Base-by-base conservation (phyloP, 2,797 vertebrate species). In the Peromyscus melanophrys region DNA sequence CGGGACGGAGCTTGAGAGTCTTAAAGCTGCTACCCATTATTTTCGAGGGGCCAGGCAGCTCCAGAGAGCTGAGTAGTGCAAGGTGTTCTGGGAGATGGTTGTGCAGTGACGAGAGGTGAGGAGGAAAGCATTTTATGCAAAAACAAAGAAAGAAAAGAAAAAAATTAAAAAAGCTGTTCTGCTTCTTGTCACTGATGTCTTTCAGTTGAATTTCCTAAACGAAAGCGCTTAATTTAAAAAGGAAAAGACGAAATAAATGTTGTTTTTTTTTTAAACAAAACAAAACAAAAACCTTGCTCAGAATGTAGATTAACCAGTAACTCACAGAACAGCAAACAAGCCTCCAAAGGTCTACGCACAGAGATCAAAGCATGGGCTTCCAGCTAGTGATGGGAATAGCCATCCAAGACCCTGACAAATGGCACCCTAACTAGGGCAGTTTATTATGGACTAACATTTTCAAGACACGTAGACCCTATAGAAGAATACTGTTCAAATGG, bases 401-500 rank as follows among this genome's bases (percentile, higher is more conserved):
- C 95, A 95, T 98, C 96, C 89, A 97, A 98, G 98, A 98, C 98
- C 97, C 97, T 98, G 98, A 96, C 98, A 97, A 97, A 98, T 78
- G 97, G 98, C 97, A 97, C 96, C 97, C 98, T 89, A 97, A 92
- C 90, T 98, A 98, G 98, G 98, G 97, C 83, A 98, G 97, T 98
- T 98, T 98, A 98, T 97, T 98, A 98, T 96, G 98, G 98, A 98
- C 98, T 98, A 98, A 98, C 83, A 98, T 96, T 98, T 98, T 97
- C 97, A 98, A 98, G 98, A 97, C 89, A 96, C 98, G 98, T 97
- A 98, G 98, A 97, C 98, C 98, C 98, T 98, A 96, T 97, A 98
- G 98, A 99, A 99, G 98, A 99, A 98, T 98, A 98, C 98, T 99
- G 99, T 98, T 98, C 98, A 98, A 98, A 98, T 99, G 99, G 98